phyloP scores from a whole-genome alignment of 2,113 vertebrate species.

The Tricholaema leucomelas region DNA sequence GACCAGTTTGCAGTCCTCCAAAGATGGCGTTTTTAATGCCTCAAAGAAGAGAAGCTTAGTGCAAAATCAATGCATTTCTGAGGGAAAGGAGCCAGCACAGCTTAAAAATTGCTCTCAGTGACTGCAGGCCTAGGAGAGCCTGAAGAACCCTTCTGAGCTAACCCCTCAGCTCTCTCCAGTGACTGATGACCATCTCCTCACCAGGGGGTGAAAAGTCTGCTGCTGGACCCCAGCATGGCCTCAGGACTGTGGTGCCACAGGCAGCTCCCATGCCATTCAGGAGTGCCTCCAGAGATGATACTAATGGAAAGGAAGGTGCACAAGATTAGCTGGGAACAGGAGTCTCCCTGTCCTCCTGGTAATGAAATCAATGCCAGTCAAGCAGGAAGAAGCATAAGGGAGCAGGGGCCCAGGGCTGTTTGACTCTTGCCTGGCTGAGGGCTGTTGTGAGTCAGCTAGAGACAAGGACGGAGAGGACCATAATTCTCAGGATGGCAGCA shows the following conservation, averaged over 20 bases:
- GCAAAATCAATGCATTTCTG: conserved; percentile 15
- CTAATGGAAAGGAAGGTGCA: not conserved
- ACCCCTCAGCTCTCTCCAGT: not conserved
- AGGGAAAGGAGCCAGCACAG: conserved; percentile 29
- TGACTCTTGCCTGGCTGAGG: conserved; percentile 4
- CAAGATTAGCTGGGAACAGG: not conserved
- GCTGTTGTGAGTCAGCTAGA: conserved; percentile 30
- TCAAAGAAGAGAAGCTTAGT: conserved; percentile 18
- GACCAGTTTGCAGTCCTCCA: not conserved
- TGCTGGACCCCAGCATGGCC: not conserved
- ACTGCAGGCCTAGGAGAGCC: not conserved
- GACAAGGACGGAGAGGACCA: not conserved
- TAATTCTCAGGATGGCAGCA: conserved; percentile 52
- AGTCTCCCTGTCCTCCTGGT: not conserved
- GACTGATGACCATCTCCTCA: not conserved
- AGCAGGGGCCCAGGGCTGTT: not conserved
- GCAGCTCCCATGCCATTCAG: not conserved
- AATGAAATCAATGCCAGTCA: not conserved
- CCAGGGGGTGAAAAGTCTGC: not conserved
- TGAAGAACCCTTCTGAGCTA: not conserved
- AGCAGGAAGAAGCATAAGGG: not conserved
- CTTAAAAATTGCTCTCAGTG: not conserved
- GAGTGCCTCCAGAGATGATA: not conserved
- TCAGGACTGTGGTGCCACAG: fast-evolving
- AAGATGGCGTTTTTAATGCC: conserved; percentile 7